phyloP scores from a whole-genome alignment of 2,888 invertebrate genomes.

The Drosophila macrospina region DNA sequence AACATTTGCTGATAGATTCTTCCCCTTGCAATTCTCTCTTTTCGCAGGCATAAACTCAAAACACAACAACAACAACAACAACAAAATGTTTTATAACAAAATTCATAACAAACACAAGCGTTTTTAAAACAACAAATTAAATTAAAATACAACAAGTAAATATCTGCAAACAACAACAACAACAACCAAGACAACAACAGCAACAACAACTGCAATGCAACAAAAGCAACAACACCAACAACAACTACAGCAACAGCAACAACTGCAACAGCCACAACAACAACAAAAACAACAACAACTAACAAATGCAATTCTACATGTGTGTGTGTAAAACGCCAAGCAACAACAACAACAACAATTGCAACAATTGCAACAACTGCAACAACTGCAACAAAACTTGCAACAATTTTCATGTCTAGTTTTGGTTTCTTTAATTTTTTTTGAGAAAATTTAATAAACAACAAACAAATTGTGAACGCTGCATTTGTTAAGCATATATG shows the following conservation, averaged over 20 bases:
- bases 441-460: slow-evolving; percentile 16
- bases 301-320: slow-evolving; percentile 63
- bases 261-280: slow-evolving; percentile 24
- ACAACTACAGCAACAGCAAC: slow-evolving; percentile 36
- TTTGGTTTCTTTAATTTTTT: slow-evolving; percentile 24
- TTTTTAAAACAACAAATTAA: slow-evolving; percentile 54
- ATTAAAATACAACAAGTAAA: slow-evolving; percentile 21
- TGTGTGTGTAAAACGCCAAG: slow-evolving; percentile 71
- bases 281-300: slow-evolving; percentile 25
- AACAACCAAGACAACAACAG: slow-evolving; percentile 23
- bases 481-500: slow-evolving; percentile 31
- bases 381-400: slow-evolving; percentile 34
- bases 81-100: slow-evolving; percentile 62
- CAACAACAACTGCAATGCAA: slow-evolving; percentile 59
- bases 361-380: slow-evolving; percentile 12
- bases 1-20: background rate
- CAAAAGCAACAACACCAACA: slow-evolving; percentile 26
- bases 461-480: slow-evolving; percentile 8
- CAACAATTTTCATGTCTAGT: slow-evolving; percentile 52
- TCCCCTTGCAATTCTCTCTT: slow-evolving; percentile 12
- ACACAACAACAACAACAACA: slow-evolving; percentile 63
- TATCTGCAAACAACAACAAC: slow-evolving; percentile 39
- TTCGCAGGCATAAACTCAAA: slow-evolving; percentile 77
- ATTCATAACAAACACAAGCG: slow-evolving; percentile 64
- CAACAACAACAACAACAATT: slow-evolving; percentile 34